Percentiles rank a stretch among this genome's conserved stretches.
Evolutionary conservation across 2,797 vertebrate genomes (phyloP).

Genomic region (Eulemur rubriventer): DNA sequence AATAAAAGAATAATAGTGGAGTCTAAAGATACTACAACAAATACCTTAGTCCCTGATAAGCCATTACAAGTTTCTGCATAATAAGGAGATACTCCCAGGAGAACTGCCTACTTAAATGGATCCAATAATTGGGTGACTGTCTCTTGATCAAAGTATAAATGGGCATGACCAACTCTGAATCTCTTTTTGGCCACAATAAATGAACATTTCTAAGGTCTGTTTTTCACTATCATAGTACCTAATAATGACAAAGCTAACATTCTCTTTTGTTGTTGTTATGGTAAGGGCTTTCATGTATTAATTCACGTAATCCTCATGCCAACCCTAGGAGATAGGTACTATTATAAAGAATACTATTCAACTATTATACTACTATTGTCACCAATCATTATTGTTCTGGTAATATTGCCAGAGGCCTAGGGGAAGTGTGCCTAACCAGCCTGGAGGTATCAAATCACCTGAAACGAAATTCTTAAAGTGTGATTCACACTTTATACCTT

Average conservation of each 20-base stretch:
- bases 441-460: background rate
- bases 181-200: background rate
- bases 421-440: background rate
- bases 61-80: background rate
- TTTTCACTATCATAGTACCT: background rate
- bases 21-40: background rate
- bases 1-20: background rate
- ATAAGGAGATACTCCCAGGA: background rate
- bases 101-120: background rate
- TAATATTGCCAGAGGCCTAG: background rate
- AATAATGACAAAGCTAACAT: background rate
- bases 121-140: background rate
- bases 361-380: background rate
- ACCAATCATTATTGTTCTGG: background rate
- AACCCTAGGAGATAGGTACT: background rate
- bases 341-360: background rate
- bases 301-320: background rate
- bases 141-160: background rate
- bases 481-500: background rate
- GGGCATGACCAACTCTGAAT: background rate
- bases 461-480: background rate
- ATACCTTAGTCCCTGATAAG: background rate
- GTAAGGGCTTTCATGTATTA: background rate
- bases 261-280: background rate
- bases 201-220: background rate